These are phyloP conservation scores for Cataglyphis altisquamis DNA, from an alignment of 2,888 invertebrate genomes.

Conservation along the genomic window DNA sequence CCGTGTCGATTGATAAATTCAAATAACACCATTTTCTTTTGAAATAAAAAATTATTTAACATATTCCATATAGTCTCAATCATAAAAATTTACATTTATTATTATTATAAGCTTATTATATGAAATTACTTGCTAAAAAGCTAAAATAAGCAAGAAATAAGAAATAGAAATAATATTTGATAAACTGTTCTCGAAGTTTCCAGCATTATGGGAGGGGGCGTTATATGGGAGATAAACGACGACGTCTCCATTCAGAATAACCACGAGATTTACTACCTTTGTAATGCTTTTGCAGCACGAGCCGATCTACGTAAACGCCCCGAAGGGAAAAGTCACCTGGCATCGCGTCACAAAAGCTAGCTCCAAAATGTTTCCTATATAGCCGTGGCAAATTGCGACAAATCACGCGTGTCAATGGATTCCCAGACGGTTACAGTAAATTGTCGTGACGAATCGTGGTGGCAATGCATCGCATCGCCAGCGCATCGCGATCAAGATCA, in stretches of 20 bases:
- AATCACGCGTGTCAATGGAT: conserved; percentile 77
- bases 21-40: conserved; percentile 3
- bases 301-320: conserved; percentile 57
- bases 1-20: not conserved
- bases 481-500: conserved; percentile 48
- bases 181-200: not conserved
- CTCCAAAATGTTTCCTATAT: conserved; percentile 78
- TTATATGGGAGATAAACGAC: conserved; percentile 43
- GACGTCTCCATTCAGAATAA: conserved; percentile 72
- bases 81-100: conserved; percentile 10
- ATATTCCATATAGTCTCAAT: not conserved
- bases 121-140: not conserved
- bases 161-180: not conserved
- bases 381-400: conserved; percentile 80
- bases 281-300: conserved; percentile 68
- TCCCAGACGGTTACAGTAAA: conserved; percentile 59
- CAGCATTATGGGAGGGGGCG: conserved; percentile 5
- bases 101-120: not conserved
- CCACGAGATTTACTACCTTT: conserved; percentile 74
- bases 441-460: conserved; percentile 68
- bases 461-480: conserved; percentile 56
- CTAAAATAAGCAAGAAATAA: not conserved
- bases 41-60: not conserved
- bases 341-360: conserved; percentile 75
- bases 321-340: conserved; percentile 77